Conservation (phyloP, 1,140 invertebrate genomes). For the Gryon sp. region DNA sequence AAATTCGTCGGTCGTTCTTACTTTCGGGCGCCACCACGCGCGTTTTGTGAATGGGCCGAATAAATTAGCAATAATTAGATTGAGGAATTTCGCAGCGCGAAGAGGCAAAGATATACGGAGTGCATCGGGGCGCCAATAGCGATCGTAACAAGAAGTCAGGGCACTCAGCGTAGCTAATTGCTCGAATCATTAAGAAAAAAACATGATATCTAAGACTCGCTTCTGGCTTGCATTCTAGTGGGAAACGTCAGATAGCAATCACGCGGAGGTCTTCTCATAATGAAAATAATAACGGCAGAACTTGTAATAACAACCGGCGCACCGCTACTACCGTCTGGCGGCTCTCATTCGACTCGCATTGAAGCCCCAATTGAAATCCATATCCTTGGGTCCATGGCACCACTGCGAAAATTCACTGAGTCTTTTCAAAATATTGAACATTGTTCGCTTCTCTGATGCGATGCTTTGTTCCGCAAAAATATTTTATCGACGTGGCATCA, state of each 20-base stretch:
- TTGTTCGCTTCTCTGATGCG: not conserved
- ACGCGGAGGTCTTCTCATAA: conserved; percentile 70
- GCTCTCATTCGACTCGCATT: conserved; percentile 62
- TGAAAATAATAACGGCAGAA: conserved; percentile 78
- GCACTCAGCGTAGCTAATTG: conserved; percentile 80
- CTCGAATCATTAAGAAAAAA: conserved; percentile 80
- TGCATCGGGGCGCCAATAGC: conserved; percentile 56
- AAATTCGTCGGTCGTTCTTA: conserved; percentile 1
- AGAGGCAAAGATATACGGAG: conserved; percentile 45
- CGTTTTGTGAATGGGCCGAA: conserved; percentile 44
- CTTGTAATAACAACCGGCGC: conserved; percentile 69
- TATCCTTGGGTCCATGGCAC: conserved; percentile 34
- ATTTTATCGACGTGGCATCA: conserved; percentile 32
- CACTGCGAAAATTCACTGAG: conserved; percentile 7
- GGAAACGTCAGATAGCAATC: conserved; percentile 77
- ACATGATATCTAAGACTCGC: conserved; percentile 76
- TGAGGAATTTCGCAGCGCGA: conserved; percentile 28
- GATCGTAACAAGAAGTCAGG: conserved; percentile 75
- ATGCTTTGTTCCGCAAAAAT: conserved; percentile 23
- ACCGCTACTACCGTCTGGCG: no score
- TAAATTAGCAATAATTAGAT: conserved; percentile 41
- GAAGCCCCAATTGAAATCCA: conserved; percentile 45
- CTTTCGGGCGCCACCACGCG: conserved; percentile 17
- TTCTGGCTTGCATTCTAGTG: conserved; percentile 68
- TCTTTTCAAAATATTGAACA: conserved; percentile 43